phyloP scores from a whole-genome alignment of 2,888 invertebrate genomes.

The Nomada hirtipes region DNA sequence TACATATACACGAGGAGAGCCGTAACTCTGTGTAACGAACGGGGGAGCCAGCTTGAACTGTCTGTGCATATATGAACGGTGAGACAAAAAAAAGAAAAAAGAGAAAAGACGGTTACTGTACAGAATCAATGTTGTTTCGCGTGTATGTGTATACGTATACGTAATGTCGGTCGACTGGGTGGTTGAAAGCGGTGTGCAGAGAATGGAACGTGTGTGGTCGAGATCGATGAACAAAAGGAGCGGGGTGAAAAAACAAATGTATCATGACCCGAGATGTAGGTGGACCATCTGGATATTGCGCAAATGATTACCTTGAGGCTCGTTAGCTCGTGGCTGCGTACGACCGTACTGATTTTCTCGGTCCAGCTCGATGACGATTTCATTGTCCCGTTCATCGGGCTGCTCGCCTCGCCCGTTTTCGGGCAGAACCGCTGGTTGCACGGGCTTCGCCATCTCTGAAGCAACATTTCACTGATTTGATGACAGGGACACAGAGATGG shows the following conservation, averaged over 20 bases:
- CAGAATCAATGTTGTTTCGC: not conserved
- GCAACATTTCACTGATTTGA: slow-evolving; percentile 79
- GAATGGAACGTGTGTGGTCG: slow-evolving; percentile 1
- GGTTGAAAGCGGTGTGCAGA: slow-evolving; percentile 17
- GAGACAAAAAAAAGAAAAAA: not conserved
- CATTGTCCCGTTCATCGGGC: slow-evolving; percentile 87
- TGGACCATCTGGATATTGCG: slow-evolving; percentile 60
- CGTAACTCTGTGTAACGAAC: slow-evolving; percentile 31
- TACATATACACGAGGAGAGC: slow-evolving; percentile 31
- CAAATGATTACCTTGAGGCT: slow-evolving; percentile 83
- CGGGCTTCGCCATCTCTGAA: slow-evolving; percentile 83
- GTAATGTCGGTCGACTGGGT: not conserved
- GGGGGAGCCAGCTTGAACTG: slow-evolving; percentile 35
- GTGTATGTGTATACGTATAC: not conserved
- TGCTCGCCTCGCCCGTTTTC: slow-evolving; percentile 86
- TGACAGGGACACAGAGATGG: slow-evolving; percentile 61
- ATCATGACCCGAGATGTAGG: slow-evolving; percentile 38
- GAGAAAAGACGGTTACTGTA: too few species aligned
- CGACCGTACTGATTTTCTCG: slow-evolving; percentile 88
- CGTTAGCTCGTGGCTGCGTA: slow-evolving; percentile 84
- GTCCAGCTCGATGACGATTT: slow-evolving; percentile 88
- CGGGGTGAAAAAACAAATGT: slow-evolving; percentile 48
- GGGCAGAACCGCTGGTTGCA: slow-evolving; percentile 81
- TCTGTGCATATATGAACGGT: not conserved
- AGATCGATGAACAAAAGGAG: slow-evolving; percentile 29